These are phyloP conservation scores for Megalops cyprinoides DNA, from an alignment of 2,797 vertebrate species.

Conservation along the genomic window DNA sequence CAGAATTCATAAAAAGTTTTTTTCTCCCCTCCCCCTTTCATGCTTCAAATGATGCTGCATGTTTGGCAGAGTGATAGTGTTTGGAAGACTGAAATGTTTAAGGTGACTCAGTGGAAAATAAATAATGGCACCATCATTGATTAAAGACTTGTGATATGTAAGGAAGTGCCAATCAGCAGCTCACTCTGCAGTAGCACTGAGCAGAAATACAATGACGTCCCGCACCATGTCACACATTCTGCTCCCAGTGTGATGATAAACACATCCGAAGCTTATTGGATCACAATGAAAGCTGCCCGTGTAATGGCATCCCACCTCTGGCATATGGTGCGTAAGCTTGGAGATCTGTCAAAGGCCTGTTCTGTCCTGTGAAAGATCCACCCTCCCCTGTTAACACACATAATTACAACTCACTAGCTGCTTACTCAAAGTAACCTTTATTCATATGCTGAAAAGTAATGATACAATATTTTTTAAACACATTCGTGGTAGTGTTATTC, in stretches of 20 bases:
- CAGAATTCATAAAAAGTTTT: too few species aligned
- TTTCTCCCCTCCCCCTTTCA: too few species aligned
- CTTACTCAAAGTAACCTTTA: neutral
- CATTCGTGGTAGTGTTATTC: neutral
- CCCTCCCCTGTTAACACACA: neutral
- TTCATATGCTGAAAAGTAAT: neutral
- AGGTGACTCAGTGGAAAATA: too few species aligned
- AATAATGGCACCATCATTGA: neutral
- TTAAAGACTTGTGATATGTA: neutral
- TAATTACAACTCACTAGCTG: neutral
- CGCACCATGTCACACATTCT: neutral
- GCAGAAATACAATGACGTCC: neutral
- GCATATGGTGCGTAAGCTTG: neutral
- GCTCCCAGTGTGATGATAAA: neutral
- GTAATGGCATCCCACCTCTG: too few species aligned
- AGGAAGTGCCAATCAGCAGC: neutral
- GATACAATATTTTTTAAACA: neutral
- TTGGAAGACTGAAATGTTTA: too few species aligned
- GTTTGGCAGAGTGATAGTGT: too few species aligned
- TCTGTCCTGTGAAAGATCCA: neutral
- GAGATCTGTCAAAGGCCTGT: neutral
- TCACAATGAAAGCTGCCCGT: neutral
- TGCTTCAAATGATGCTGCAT: too few species aligned
- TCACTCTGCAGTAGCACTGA: neutral
- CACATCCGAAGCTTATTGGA: neutral